These are phyloP conservation scores for Belgica antarctica DNA, from an alignment of 2,888 invertebrate genomes.

Conservation along the genomic window DNA sequence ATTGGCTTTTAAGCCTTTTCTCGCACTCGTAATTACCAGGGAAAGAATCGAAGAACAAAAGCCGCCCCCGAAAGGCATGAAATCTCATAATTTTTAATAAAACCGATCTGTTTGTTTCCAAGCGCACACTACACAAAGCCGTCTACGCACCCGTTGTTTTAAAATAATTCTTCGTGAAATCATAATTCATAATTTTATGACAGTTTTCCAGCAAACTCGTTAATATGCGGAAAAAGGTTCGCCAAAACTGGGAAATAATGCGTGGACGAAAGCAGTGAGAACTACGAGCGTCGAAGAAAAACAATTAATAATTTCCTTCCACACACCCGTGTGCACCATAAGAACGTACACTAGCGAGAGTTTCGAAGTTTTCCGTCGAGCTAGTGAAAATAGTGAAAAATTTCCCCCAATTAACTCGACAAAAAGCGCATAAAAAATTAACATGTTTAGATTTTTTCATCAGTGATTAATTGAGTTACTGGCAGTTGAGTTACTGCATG, in stretches of 20 bases:
- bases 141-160: slow-evolving; percentile 23
- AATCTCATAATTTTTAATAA: slow-evolving; percentile 41
- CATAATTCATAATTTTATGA: slow-evolving; percentile 39
- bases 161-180: background rate
- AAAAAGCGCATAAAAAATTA: slow-evolving; percentile 6
- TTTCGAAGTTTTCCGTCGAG: background rate
- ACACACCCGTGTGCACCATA: background rate
- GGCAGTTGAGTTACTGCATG: background rate
- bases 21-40: background rate
- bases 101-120: slow-evolving; percentile 22
- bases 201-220: slow-evolving; percentile 37
- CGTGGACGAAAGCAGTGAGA: background rate
- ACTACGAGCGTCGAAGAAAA: background rate
- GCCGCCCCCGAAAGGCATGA: background rate
- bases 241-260: slow-evolving; percentile 21
- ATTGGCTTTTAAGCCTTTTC: background rate
- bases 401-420: background rate
- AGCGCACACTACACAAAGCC: background rate
- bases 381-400: background rate
- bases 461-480: slow-evolving; percentile 32
- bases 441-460: slow-evolving; percentile 23
- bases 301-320: slow-evolving; percentile 6
- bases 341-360: background rate
- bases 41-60: background rate
- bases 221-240: slow-evolving; percentile 42